A percentile compares a stretch with the other conserved stretches of the same genome.
Conservation (phyloP, 2,888 invertebrate species). For the Halictus quadricinctus region DNA sequence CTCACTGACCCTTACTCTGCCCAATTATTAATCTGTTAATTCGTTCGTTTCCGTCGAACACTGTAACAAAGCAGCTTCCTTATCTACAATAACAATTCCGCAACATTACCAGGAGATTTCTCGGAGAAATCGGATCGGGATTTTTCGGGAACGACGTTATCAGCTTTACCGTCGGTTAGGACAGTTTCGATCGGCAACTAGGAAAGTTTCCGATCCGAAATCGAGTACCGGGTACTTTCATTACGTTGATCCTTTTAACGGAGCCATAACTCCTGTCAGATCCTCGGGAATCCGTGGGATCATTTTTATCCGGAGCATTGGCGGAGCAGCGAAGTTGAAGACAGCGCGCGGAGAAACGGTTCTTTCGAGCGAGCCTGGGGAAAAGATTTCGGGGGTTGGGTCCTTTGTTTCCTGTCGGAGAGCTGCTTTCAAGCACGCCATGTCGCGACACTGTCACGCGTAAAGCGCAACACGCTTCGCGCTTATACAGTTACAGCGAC, state of each 20-base stretch:
- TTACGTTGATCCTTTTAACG: slow-evolving; percentile 49
- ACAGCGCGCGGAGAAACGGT: neutral
- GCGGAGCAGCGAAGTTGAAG: slow-evolving; percentile 24
- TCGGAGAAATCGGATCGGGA: too few relatives aligned
- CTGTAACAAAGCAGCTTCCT: neutral
- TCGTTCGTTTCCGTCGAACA: neutral
- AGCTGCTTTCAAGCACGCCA: neutral
- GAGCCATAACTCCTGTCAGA: slow-evolving; percentile 21
- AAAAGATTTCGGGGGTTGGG: slow-evolving; percentile 16
- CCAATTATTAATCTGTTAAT: neutral
- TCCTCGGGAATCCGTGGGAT: slow-evolving; percentile 30
- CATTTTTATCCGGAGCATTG: slow-evolving; percentile 46
- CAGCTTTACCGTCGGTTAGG: neutral
- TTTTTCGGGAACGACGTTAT: neutral
- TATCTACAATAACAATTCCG: neutral
- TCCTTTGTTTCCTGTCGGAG: slow-evolving; percentile 31
- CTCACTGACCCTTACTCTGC: too few relatives aligned
- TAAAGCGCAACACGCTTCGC: slow-evolving; percentile 52
- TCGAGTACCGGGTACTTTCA: slow-evolving; percentile 19
- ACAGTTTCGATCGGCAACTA: slow-evolving; percentile 1
- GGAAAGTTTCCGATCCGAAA: slow-evolving; percentile 13
- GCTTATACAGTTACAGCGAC: slow-evolving; percentile 45
- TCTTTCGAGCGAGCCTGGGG: slow-evolving; percentile 13
- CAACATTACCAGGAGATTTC: neutral
- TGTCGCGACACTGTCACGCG: slow-evolving; percentile 40